Conservation (phyloP, 1,140 invertebrate genomes). For the Aphaenogaster floridana region DNA sequence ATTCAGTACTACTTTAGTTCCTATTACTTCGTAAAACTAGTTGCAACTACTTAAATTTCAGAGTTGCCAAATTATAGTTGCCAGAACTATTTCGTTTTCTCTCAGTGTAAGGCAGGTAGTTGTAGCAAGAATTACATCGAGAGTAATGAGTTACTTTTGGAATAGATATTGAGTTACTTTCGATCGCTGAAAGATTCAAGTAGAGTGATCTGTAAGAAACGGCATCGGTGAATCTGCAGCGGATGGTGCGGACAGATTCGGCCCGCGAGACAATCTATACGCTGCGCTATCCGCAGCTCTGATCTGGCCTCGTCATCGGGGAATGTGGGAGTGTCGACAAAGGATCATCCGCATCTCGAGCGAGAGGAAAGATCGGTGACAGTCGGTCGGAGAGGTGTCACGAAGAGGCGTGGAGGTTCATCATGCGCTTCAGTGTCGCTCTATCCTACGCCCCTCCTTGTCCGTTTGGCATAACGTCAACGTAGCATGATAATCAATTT, state of each 20-base stretch:
- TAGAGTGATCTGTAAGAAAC: constrained; percentile 19
- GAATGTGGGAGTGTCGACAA: constrained; percentile 86
- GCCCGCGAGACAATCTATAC: constrained; percentile 57
- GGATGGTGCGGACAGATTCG: constrained; percentile 57
- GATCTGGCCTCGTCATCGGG: constrained; percentile 84
- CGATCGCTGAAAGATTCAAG: neutral
- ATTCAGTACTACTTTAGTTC: no score
- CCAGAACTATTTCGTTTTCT: no score
- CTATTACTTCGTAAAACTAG: no score
- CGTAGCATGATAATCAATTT: constrained; percentile 55
- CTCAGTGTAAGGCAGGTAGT: neutral
- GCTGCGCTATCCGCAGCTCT: constrained; percentile 79
- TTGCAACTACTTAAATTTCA: no score
- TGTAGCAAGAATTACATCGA: neutral
- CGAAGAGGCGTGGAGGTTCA: constrained; percentile 80
- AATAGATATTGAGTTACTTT: neutral
- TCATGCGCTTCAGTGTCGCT: constrained; percentile 67
- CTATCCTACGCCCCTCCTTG: constrained; percentile 35
- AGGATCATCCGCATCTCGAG: constrained; percentile 74
- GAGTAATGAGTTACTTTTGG: neutral
- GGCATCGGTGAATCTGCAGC: constrained; percentile 58
- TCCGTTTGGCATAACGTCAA: constrained; percentile 45
- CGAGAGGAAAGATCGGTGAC: constrained; percentile 76
- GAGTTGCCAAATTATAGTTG: no score
- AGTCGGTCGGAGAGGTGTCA: constrained; percentile 77